phyloP scores from a whole-genome alignment of 2,113 vertebrate genomes.

The Sterna hirundo region DNA sequence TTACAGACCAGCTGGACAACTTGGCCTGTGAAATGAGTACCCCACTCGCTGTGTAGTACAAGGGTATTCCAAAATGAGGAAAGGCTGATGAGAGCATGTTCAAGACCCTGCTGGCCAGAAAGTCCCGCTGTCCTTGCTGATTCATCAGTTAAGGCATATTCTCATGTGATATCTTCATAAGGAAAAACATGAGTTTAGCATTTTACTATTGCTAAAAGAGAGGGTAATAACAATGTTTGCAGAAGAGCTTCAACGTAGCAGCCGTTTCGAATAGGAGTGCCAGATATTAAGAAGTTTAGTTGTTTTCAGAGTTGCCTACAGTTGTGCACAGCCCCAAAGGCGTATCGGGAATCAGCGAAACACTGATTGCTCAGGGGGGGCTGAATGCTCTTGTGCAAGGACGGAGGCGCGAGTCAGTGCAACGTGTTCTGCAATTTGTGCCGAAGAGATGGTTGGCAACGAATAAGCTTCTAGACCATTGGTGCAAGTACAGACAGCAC shows the following conservation, averaged over 20 bases:
- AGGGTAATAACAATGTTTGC: background rate
- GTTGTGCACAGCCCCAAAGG: background rate
- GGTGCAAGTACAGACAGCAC: background rate
- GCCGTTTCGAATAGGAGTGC: background rate
- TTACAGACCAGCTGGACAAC: background rate
- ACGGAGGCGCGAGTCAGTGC: background rate
- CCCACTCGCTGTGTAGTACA: fast-evolving
- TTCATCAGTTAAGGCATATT: background rate
- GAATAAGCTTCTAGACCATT: background rate
- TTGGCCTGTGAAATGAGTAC: background rate
- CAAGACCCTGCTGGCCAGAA: background rate
- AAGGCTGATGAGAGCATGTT: background rate
- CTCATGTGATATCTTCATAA: background rate
- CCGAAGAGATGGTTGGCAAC: background rate
- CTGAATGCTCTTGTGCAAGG: background rate
- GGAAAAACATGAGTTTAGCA: background rate
- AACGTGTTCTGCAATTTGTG: background rate
- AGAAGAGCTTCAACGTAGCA: background rate
- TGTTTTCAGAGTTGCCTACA: background rate
- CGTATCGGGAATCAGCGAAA: background rate
- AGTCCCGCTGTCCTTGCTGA: background rate
- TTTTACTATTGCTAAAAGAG: background rate
- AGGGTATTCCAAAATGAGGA: background rate
- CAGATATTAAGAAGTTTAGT: background rate
- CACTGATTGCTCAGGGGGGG: background rate